A percentile compares a stretch with the other conserved stretches of the same genome.
phyloP scores from a whole-genome alignment of 2,797 vertebrate species.

The Meda fulgida region DNA sequence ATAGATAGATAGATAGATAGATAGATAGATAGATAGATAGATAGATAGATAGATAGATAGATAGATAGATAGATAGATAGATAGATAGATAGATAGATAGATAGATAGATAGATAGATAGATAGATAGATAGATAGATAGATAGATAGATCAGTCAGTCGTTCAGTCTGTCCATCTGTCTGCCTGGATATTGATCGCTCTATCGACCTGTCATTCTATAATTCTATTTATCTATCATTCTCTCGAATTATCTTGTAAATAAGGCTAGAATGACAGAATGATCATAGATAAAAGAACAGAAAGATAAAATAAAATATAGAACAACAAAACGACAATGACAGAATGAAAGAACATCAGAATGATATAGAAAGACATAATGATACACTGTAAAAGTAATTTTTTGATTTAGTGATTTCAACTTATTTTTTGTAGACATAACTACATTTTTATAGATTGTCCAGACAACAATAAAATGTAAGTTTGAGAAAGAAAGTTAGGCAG shows the following conservation, averaged over 20 bases:
- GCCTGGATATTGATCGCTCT: not conserved
- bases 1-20: no score
- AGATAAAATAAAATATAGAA: not conserved
- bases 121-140: no score
- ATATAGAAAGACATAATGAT: not conserved
- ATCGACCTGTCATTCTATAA: not conserved
- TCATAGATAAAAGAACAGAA: not conserved
- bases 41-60: no score
- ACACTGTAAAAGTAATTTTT: not conserved
- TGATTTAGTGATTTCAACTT: not conserved
- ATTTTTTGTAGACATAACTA: not conserved
- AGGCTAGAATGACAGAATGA: not conserved
- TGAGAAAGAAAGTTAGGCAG: no score
- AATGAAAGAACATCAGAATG: not conserved
- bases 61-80: no score
- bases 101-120: no score
- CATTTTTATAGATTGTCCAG: not conserved
- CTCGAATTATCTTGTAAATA: not conserved
- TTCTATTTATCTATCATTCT: not conserved
- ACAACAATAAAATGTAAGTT: not conserved
- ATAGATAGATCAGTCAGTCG: not conserved
- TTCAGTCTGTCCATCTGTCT: not conserved
- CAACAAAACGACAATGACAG: not conserved
- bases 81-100: no score
- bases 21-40: no score